phyloP scores from a whole-genome alignment of 1,140 invertebrate genomes.

The Dermatophagoides farinae region DNA sequence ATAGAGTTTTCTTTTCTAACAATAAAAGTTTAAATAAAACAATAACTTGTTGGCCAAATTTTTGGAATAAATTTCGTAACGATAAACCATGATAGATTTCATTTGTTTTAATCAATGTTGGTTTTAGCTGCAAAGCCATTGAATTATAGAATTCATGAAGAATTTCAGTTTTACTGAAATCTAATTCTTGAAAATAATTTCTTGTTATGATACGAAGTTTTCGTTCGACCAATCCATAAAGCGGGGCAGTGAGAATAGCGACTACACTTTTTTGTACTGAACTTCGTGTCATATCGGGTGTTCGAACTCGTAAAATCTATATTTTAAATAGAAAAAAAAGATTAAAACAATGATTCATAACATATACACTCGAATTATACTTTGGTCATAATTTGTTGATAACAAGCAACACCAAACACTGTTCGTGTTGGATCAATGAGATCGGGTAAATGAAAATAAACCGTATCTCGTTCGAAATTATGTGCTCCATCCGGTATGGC shows the following conservation, averaged over 20 bases:
- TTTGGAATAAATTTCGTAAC: slow-evolving; percentile 51
- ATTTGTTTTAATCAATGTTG: slow-evolving; percentile 40
- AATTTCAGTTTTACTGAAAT: slow-evolving; percentile 44
- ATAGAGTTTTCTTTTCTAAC: slow-evolving; percentile 70
- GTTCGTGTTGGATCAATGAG: slow-evolving; percentile 46
- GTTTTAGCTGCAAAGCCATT: slow-evolving; percentile 56
- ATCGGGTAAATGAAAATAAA: slow-evolving; percentile 87
- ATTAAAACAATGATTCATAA: slow-evolving; percentile 20
- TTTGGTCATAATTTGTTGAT: slow-evolving; percentile 85
- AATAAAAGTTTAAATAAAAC: slow-evolving; percentile 80
- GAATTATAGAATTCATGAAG: slow-evolving; percentile 80
- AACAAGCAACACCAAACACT: slow-evolving; percentile 90
- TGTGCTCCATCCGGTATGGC: slow-evolving; percentile 94
- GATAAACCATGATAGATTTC: slow-evolving; percentile 60
- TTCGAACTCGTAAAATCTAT: slow-evolving; percentile 70
- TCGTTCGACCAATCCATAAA: slow-evolving; percentile 65
- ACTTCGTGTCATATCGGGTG: slow-evolving; percentile 89
- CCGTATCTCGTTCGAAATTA: slow-evolving; percentile 75
- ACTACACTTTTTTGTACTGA: slow-evolving; percentile 85
- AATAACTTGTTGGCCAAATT: slow-evolving; percentile 76
- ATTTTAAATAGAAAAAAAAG: slow-evolving; percentile 12
- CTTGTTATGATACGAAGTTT: slow-evolving; percentile 89
- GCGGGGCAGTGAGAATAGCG: slow-evolving; percentile 61
- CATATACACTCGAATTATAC: slow-evolving; percentile 30
- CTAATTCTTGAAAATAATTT: slow-evolving; percentile 86